phyloP scores from a whole-genome alignment of 30 jellyfish, hydroid and myxozoan genomes.

The Sanderia malayensis region DNA sequence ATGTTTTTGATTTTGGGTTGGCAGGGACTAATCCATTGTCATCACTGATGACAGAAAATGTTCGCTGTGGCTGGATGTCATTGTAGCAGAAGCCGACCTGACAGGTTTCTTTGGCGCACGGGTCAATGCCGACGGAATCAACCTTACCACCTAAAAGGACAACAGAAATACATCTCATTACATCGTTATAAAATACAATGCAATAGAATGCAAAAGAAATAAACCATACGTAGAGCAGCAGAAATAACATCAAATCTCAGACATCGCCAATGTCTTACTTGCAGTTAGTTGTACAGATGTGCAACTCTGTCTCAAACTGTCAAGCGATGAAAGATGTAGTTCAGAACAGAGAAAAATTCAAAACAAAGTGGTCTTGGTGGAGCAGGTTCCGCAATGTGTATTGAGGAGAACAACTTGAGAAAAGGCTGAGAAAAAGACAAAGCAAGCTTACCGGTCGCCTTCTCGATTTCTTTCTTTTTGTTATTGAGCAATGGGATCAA shows the following conservation, averaged over 20 bases:
- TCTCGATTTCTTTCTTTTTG: slow-evolving; percentile 72
- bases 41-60: slow-evolving; percentile 69
- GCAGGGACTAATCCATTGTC: slow-evolving; percentile 96
- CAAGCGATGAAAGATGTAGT: too few species aligned
- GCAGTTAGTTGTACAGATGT: too few species aligned
- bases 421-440: slow-evolving; percentile 4
- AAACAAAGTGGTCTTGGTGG: too few species aligned
- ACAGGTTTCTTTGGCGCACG: slow-evolving; percentile 91
- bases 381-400: too few species aligned
- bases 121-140: slow-evolving; percentile 80
- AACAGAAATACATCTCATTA: too few species aligned
- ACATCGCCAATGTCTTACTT: too few species aligned
- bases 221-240: too few species aligned
- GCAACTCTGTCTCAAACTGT: too few species aligned
- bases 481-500: slow-evolving; percentile 68
- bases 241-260: too few species aligned
- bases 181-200: too few species aligned
- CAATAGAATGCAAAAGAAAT: too few species aligned
- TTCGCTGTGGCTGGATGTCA: slow-evolving; percentile 65
- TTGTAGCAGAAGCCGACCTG: slow-evolving; percentile 86
- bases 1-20: slow-evolving; percentile 60
- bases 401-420: neutral
- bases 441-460: slow-evolving; percentile 66
- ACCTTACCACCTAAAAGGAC: slow-evolving; percentile 76
- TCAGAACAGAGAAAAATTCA: too few species aligned